A percentile compares a stretch with the other conserved stretches of the same genome.
phyloP scores from a whole-genome alignment of 2,888 invertebrate genomes.

The Hypomecis punctinalis region DNA sequence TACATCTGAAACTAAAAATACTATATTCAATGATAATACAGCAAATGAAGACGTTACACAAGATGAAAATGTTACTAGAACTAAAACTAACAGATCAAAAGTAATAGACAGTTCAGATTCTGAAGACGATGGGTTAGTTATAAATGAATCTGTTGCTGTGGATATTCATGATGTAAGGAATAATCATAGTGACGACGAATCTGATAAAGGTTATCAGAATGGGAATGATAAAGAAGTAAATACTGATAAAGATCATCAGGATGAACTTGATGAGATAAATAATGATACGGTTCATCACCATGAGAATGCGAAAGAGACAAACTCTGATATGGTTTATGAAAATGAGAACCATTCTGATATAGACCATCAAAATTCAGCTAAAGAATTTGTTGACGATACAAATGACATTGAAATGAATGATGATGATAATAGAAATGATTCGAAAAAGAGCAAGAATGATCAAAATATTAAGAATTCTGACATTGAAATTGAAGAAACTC shows the following conservation, averaged over 20 bases:
- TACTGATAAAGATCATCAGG: not conserved
- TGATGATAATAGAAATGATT: slow-evolving; percentile 21
- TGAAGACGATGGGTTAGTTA: slow-evolving; percentile 49
- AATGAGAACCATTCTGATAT: not conserved
- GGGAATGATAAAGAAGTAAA: not conserved
- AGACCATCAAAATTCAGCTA: slow-evolving; percentile 12
- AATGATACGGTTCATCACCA: not conserved
- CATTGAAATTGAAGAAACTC: slow-evolving; percentile 1
- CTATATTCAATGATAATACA: not conserved
- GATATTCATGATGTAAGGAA: slow-evolving; percentile 46
- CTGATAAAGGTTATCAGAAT: slow-evolving; percentile 1
- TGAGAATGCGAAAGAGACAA: not conserved
- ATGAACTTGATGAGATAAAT: too few species aligned
- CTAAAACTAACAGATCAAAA: slow-evolving; percentile 24
- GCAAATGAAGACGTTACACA: not conserved
- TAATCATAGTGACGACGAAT: slow-evolving; percentile 23
- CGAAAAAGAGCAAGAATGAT: not conserved
- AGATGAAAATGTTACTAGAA: slow-evolving; percentile 9
- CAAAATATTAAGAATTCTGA: not conserved
- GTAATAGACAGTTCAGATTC: slow-evolving; percentile 45
- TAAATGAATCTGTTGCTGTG: slow-evolving; percentile 49
- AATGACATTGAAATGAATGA: slow-evolving; percentile 22
- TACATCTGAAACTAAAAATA: not conserved
- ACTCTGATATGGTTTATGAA: not conserved
- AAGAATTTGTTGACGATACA: slow-evolving; percentile 8